Percentiles rank a stretch among this genome's conserved stretches.
Evolutionary conservation across 2,888 invertebrate species (phyloP).

Genomic region (Mythimna albipuncta): DNA sequence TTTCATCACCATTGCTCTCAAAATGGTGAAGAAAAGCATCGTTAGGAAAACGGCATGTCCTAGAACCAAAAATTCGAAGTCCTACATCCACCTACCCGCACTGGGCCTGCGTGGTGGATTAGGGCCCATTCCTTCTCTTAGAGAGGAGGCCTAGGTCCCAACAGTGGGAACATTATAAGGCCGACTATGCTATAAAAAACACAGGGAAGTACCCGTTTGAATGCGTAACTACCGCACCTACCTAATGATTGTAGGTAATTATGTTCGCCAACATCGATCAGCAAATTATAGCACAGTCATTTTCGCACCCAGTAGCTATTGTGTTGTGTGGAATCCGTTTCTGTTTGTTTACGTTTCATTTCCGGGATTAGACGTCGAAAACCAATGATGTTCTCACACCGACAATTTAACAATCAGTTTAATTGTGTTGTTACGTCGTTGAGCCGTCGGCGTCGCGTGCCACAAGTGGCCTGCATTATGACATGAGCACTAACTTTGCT

Average conservation of each 20-base stretch:
- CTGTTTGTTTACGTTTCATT: constrained; percentile 38
- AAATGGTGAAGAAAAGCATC: too few species aligned
- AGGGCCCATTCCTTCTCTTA: too few species aligned
- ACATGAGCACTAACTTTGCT: constrained; percentile 5
- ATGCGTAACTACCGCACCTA: constrained; percentile 13
- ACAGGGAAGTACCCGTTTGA: background rate
- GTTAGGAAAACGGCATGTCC: too few species aligned
- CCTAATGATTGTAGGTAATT: constrained; percentile 18
- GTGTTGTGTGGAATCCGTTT: constrained; percentile 13
- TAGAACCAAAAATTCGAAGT: too few species aligned
- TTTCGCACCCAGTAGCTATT: constrained; percentile 24
- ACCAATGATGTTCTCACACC: constrained; percentile 17
- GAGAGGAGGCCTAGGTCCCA: too few species aligned
- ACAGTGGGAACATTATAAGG: too few species aligned
- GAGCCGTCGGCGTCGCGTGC: constrained; percentile 6
- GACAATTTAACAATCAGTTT: background rate
- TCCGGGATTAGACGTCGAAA: constrained; percentile 35
- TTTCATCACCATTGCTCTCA: too few species aligned
- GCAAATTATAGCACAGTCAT: constrained; percentile 15
- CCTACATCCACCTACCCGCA: too few species aligned
- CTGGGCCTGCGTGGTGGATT: too few species aligned
- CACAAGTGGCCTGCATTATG: constrained; percentile 6
- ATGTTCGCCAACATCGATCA: constrained; percentile 3
- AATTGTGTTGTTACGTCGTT: constrained; percentile 7
- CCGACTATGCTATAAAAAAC: too few species aligned